phyloP scores from a whole-genome alignment of 2,888 invertebrate species.

The Mantis religiosa region DNA sequence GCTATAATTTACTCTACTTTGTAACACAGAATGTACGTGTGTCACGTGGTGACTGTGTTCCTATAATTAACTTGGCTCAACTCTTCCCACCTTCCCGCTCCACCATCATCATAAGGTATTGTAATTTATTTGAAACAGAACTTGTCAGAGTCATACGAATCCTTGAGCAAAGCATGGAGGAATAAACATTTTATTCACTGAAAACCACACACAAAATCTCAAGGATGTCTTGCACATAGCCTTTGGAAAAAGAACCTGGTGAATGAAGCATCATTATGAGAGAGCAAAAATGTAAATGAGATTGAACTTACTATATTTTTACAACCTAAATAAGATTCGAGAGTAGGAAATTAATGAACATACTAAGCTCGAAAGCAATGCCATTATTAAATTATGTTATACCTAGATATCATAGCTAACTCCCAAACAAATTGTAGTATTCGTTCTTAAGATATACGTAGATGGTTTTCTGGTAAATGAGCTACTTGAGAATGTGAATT shows the following conservation, averaged over 20 bases:
- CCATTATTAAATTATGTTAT: no score
- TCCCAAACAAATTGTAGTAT: no score
- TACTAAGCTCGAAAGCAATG: no score
- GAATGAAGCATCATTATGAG: background rate
- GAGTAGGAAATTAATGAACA: no score
- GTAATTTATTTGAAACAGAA: conserved; percentile 10
- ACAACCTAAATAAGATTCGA: background rate
- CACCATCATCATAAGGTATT: background rate
- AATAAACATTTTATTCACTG: background rate
- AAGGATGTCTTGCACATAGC: background rate
- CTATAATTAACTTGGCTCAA: conserved; percentile 6
- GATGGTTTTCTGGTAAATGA: no score
- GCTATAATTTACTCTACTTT: conserved; percentile 8
- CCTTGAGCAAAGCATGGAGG: background rate
- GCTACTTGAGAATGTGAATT: no score
- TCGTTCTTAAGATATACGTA: no score
- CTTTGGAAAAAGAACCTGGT: background rate
- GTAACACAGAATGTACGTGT: background rate
- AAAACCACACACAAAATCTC: background rate
- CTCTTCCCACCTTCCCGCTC: background rate
- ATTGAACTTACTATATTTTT: no score
- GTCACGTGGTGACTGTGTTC: background rate
- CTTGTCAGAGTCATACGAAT: background rate
- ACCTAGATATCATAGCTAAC: no score
- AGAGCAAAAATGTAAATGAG: background rate